Percentiles rank a stretch among this genome's conserved stretches.
Evolutionary conservation across 2,797 vertebrate species (phyloP).

Genomic region (Phalloptychus januarius): DNA sequence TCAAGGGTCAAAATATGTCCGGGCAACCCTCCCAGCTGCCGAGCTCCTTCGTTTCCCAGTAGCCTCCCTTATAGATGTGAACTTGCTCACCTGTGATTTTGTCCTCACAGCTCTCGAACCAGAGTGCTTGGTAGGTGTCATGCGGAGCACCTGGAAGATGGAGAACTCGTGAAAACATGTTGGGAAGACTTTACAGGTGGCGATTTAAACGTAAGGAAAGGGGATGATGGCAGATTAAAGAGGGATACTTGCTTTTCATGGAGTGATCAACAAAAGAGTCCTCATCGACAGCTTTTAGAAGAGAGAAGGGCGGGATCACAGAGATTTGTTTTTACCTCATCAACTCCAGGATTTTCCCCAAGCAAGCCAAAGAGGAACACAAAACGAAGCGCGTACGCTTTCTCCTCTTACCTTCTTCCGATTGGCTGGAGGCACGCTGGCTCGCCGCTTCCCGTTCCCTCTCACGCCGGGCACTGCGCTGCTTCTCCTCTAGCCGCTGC

Average conservation of each 20-base stretch:
- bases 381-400: background rate
- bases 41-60: constrained; percentile 95
- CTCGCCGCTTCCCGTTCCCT: constrained; percentile 86
- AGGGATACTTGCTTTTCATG: constrained; percentile 84
- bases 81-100: constrained; percentile 86
- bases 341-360: constrained; percentile 42
- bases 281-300: constrained; percentile 83
- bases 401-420: constrained; percentile 84
- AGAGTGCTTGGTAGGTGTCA: constrained; percentile 88
- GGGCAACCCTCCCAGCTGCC: constrained; percentile 88
- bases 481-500: constrained; percentile 94
- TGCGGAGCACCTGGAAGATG: constrained; percentile 79
- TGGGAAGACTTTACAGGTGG: background rate
- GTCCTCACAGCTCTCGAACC: constrained; percentile 91
- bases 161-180: background rate
- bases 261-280: constrained; percentile 80
- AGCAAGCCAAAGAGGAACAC: constrained; percentile 34
- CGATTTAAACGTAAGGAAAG: background rate
- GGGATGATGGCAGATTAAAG: constrained; percentile 26
- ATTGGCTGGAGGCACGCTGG: constrained; percentile 76
- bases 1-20: constrained; percentile 87
- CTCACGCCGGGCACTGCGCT: constrained; percentile 85
- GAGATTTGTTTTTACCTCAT: constrained; percentile 47
- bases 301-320: constrained; percentile 56
- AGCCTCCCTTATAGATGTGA: constrained; percentile 91